Conservation (phyloP, 2,888 invertebrate species). For the Drosophila diplacantha region DNA sequence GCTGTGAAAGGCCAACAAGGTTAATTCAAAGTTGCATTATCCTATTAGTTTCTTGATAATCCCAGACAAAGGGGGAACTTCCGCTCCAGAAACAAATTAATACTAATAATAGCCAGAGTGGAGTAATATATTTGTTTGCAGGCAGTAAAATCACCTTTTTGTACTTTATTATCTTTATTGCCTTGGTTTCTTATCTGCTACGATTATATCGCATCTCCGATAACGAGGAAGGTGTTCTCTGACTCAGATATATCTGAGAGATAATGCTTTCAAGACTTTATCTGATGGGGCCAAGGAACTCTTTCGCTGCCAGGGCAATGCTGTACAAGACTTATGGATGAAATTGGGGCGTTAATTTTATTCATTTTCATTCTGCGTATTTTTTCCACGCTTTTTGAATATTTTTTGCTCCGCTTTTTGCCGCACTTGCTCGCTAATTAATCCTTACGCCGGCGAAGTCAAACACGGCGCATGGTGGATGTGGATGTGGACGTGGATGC, state of each 20-base stretch:
- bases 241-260: slow-evolving; percentile 28
- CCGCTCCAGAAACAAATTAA: background rate
- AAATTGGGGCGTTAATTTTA: slow-evolving; percentile 69
- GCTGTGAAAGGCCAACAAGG: slow-evolving; percentile 21
- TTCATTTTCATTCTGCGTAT: slow-evolving; percentile 30
- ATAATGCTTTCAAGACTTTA: slow-evolving; percentile 22
- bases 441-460: slow-evolving; percentile 69
- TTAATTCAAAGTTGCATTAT: slow-evolving; percentile 1
- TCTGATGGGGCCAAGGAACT: slow-evolving; percentile 48
- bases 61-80: background rate
- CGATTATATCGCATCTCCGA: slow-evolving; percentile 3
- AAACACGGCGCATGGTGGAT: slow-evolving; percentile 45
- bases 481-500: background rate
- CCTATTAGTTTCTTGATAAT: background rate
- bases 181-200: slow-evolving; percentile 8
- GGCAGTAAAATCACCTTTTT: slow-evolving; percentile 5
- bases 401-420: slow-evolving; percentile 35
- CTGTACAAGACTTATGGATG: slow-evolving; percentile 69
- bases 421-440: slow-evolving; percentile 75
- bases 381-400: slow-evolving; percentile 11
- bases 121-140: slow-evolving; percentile 6
- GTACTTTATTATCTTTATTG: background rate
- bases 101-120: background rate
- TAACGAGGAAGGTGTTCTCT: slow-evolving; percentile 10
- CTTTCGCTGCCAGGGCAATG: slow-evolving; percentile 46